Conservation (phyloP, 2,113 vertebrate species). For the Psittacus erithacus region DNA sequence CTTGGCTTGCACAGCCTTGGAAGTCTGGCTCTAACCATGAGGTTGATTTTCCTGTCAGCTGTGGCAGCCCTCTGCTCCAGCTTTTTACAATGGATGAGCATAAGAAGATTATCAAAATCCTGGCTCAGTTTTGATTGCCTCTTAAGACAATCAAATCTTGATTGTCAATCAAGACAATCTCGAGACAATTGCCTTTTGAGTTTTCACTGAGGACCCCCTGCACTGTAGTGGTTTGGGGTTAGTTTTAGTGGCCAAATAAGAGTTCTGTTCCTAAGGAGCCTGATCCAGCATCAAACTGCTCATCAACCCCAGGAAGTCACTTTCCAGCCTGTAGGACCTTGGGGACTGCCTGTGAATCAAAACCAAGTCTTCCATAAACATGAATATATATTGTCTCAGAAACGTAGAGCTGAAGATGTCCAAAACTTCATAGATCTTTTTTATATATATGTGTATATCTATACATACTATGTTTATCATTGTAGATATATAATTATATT, state of each 20-base stretch:
- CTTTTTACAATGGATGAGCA: background rate
- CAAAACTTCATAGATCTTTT: background rate
- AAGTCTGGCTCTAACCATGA: background rate
- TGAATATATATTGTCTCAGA: background rate
- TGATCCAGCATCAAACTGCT: background rate
- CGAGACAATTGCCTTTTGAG: no score
- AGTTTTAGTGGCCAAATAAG: background rate
- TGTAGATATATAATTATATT: background rate
- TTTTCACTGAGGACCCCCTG: background rate
- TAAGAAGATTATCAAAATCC: background rate
- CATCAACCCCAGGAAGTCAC: background rate
- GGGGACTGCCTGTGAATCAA: background rate
- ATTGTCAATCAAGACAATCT: no score
- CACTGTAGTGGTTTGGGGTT: background rate
- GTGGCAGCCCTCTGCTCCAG: background rate
- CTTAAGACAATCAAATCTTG: background rate
- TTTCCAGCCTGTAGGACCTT: background rate
- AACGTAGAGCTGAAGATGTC: background rate
- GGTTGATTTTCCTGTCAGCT: background rate
- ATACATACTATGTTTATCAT: background rate
- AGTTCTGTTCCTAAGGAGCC: background rate
- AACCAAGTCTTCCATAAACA: background rate
- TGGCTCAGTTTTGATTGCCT: background rate
- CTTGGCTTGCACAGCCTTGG: background rate
- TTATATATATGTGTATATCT: background rate